These are phyloP conservation scores for Scomber colias DNA, from an alignment of 2,113 vertebrate genomes.

Conservation along the genomic window DNA sequence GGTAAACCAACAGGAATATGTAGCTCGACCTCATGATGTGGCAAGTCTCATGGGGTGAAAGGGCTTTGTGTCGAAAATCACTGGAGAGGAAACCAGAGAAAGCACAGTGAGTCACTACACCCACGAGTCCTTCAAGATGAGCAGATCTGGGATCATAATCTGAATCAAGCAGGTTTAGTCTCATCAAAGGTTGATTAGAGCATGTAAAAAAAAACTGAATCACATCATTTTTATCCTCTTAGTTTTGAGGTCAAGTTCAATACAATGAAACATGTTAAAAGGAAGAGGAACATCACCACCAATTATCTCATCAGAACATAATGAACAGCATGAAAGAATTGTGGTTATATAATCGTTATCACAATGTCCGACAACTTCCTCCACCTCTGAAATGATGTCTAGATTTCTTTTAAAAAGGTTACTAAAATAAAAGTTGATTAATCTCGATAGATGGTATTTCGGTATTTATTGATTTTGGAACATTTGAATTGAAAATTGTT, in stretches of 20 bases:
- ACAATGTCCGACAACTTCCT: not conserved
- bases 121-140: not conserved
- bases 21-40: conserved; percentile 63
- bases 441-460: too few relatives aligned
- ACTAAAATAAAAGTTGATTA: too few relatives aligned
- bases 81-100: conserved; percentile 56
- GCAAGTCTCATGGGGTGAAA: conserved; percentile 56
- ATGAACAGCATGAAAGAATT: not conserved
- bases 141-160: not conserved
- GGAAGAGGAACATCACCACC: not conserved
- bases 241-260: not conserved
- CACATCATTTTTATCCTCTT: not conserved
- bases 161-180: not conserved
- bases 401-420: too few relatives aligned
- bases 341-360: not conserved
- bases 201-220: too few relatives aligned
- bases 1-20: conserved; percentile 71
- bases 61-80: conserved; percentile 40
- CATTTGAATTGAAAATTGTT: too few relatives aligned
- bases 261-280: not conserved
- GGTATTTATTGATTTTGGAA: too few relatives aligned
- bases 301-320: not conserved
- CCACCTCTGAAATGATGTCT: too few relatives aligned
- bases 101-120: not conserved
- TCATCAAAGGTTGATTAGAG: too few relatives aligned